Evolutionary conservation across 2,888 invertebrate species (phyloP).

Genomic region (Acronicta alni): DNA sequence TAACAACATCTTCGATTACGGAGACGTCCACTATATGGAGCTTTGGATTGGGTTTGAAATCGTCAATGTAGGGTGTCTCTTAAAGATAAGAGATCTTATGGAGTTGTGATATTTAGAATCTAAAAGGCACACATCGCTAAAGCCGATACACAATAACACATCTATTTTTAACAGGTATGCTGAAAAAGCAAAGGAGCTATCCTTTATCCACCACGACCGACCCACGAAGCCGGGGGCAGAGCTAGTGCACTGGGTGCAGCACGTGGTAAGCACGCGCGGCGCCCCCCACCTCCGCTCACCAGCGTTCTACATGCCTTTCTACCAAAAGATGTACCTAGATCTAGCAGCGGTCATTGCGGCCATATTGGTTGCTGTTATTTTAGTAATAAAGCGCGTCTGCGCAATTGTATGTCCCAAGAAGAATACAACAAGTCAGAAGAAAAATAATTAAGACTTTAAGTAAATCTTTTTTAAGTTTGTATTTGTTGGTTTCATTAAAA

Average conservation of each 20-base stretch:
- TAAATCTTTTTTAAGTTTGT: no score
- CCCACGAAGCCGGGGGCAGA: conserved; percentile 87
- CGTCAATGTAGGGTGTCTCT: no score
- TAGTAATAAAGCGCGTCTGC: conserved; percentile 17
- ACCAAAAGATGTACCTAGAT: conserved; percentile 66
- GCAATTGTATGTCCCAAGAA: conserved; percentile 12
- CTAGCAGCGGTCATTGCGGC: conserved; percentile 24
- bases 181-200: conserved; percentile 49
- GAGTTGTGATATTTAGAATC: no score
- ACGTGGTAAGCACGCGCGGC: conserved; percentile 88
- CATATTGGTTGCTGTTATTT: background rate
- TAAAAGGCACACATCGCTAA: no score
- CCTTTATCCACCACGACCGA: conserved; percentile 66
- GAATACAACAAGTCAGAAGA: conserved; percentile 10
- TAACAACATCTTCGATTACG: no score
- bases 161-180: conserved; percentile 49
- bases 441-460: conserved; percentile 18
- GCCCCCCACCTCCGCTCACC: conserved; percentile 77
- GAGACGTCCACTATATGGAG: no score
- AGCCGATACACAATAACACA: no score
- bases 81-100: no score
- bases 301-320: conserved; percentile 51
- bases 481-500: background rate
- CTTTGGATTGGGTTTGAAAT: no score
- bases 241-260: conserved; percentile 91